Evolutionary conservation across 2,888 invertebrate species (phyloP).

Genomic region (Eledona agricola): DNA sequence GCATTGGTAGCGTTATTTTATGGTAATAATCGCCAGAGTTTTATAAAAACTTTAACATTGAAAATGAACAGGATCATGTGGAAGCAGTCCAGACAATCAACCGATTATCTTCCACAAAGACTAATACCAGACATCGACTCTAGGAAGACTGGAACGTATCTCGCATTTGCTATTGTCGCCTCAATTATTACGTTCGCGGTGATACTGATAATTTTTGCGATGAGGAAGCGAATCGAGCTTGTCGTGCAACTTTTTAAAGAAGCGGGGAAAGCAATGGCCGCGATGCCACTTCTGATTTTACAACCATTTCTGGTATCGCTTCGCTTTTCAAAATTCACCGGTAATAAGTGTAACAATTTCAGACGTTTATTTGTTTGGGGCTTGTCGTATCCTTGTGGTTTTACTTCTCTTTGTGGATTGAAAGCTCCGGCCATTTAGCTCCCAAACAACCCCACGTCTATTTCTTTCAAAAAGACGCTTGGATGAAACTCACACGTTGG

Average conservation of each 20-base stretch:
- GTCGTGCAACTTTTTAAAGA: constrained; percentile 72
- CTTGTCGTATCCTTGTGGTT: constrained; percentile 66
- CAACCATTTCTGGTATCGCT: constrained; percentile 69
- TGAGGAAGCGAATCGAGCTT: constrained; percentile 70
- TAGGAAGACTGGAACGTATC: constrained; percentile 59
- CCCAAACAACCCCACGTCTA: constrained; percentile 44
- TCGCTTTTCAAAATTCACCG: neutral
- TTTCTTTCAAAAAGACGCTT: constrained; percentile 59
- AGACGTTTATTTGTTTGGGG: constrained; percentile 60
- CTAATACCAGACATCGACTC: constrained; percentile 45
- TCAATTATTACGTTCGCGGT: constrained; percentile 68
- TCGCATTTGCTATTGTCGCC: constrained; percentile 69
- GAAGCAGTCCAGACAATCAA: constrained; percentile 56
- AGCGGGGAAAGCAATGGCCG: constrained; percentile 71
- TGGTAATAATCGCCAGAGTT: constrained; percentile 62
- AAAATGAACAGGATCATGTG: constrained; percentile 59
- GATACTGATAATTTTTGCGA: constrained; percentile 67
- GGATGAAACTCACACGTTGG: constrained; percentile 63
- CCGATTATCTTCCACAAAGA: constrained; percentile 40
- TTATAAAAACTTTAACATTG: neutral
- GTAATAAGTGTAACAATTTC: constrained; percentile 32
- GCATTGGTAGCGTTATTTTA: constrained; percentile 67
- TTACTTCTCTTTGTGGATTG: constrained; percentile 70
- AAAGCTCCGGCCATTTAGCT: constrained; percentile 66
- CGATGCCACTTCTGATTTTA: constrained; percentile 70